These are phyloP conservation scores for Pseudoatta argentina DNA, from an alignment of 1,140 invertebrate species.

Conservation along the genomic window DNA sequence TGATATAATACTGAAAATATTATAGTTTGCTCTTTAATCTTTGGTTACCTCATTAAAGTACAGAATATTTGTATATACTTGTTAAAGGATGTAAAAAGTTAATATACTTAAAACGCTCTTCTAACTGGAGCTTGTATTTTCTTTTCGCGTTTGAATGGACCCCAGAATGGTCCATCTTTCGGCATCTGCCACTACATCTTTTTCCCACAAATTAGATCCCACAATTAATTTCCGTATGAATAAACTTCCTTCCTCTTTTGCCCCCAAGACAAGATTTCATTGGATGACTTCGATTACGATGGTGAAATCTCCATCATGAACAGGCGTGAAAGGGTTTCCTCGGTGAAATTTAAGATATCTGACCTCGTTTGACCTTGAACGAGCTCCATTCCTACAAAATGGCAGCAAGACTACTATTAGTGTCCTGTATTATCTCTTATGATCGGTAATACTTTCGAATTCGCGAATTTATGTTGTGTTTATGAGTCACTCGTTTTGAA, in stretches of 20 bases:
- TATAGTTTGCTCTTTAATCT: neutral
- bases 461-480: constrained; percentile 22
- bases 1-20: neutral
- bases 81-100: neutral
- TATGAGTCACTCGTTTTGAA: neutral
- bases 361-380: constrained; percentile 71
- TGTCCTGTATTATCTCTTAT: constrained; percentile 13
- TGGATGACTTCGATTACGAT: constrained; percentile 14
- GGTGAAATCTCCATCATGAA: constrained; percentile 43
- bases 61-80: neutral
- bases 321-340: constrained; percentile 55
- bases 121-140: neutral
- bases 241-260: neutral
- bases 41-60: neutral
- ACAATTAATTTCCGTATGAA: constrained; percentile 46
- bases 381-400: constrained; percentile 40
- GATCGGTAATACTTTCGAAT: constrained; percentile 37
- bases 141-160: neutral
- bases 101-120: neutral
- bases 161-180: neutral
- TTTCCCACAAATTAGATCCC: constrained; percentile 19
- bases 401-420: neutral
- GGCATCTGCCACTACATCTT: constrained; percentile 10
- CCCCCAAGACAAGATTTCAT: constrained; percentile 1
- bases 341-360: constrained; percentile 58